Evolutionary conservation across 2,113 vertebrate genomes (phyloP), one percentile per base, ranked within the genome.

Genomic region (Xiphophorus maculatus): DNA sequence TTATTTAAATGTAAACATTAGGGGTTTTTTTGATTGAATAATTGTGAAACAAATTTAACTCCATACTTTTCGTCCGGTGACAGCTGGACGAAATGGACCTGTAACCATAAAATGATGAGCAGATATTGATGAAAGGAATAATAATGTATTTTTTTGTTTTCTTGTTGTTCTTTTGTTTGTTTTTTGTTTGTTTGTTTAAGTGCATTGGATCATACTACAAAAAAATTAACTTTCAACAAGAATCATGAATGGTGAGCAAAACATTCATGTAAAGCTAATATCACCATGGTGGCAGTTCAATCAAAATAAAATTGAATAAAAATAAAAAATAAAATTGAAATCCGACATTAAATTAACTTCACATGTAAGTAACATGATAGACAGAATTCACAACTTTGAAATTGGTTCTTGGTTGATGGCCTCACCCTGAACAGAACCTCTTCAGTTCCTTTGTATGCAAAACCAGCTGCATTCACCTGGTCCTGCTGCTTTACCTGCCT

Each of bases 391-490:
- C 37, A 71, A 11, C 17, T 61, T 63, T 27, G 5, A 63, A 22
- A 51, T 37, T 0, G 6, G 22, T 0, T 0, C 15, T n/a, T 69
- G 5, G 15, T 58, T 33, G 14, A 25, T 12, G 65, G 70, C 48
- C 25, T 15, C 58, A 5, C 15, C 58, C 27, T 67, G 27, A 28
- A 27, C 19, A 71, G 42, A 11, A 29, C 35, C 35, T 69, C 29
- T 60, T 40, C 25, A 48, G 28, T 33, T 44, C 29, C 66, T 76
- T 40, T 66, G 15, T 29, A 71, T 83, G 63, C 62, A 74, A 66
- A 74, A 70, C 22, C 66, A 62, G 8, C 42, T 30, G 25, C 14
- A 3, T 27, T 40, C 11, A 29, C 25, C 63, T 27, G 28, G 35
- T 69, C 9, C 33, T 69, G 32, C 58, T 32, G 32, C 22, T 76